These are phyloP conservation scores for Mirza zaza DNA, from an alignment of 2,113 vertebrate genomes.

Conservation along the genomic window DNA sequence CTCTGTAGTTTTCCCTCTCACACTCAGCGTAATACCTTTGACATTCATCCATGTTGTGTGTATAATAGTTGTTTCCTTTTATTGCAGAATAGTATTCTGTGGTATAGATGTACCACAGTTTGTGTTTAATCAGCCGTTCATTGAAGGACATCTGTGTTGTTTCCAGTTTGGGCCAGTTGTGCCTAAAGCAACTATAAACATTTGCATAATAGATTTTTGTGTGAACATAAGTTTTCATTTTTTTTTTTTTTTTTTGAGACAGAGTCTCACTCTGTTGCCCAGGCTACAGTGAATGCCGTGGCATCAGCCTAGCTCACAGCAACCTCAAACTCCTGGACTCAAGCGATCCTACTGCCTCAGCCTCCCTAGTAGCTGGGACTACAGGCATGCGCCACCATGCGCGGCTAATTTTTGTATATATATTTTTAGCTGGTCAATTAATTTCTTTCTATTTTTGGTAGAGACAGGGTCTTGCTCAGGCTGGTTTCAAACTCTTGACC, in stretches of 20 bases:
- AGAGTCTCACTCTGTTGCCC: no score
- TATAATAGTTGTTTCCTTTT: conserved; percentile 3
- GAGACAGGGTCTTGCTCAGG: no score
- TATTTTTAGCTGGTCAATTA: no score
- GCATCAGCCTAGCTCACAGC: no score
- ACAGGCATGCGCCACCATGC: no score
- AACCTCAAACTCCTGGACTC: no score
- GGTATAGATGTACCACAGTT: background rate
- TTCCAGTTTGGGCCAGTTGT: conserved; percentile 16
- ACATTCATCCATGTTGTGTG: background rate
- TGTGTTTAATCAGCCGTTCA: background rate
- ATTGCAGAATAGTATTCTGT: background rate
- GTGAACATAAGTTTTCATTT: background rate
- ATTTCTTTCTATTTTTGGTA: no score
- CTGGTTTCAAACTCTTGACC: no score
- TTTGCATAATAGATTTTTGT: conserved; percentile 20
- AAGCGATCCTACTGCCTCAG: no score
- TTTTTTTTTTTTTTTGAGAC: background rate
- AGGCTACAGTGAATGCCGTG: no score
- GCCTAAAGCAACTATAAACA: background rate
- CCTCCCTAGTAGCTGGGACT: no score
- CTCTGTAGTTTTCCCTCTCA: background rate
- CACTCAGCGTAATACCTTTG: background rate
- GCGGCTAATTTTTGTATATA: no score
- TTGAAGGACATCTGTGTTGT: background rate